These are phyloP conservation scores for Sogatella furcifera DNA, from an alignment of 1,140 invertebrate species.

Conservation along the genomic window DNA sequence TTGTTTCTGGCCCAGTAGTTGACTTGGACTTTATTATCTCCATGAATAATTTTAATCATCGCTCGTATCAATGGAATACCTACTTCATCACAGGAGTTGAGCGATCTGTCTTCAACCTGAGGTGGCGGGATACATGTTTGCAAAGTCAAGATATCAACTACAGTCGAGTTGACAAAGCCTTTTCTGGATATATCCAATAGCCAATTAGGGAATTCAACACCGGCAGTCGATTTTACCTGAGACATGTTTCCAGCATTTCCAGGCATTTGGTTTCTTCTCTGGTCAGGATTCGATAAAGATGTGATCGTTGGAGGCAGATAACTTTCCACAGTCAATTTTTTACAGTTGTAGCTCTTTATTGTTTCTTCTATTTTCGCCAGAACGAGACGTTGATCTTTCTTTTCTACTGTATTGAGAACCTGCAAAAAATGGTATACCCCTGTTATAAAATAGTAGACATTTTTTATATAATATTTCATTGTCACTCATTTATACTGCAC, in stretches of 20 bases:
- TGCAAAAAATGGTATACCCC: constrained; percentile 16
- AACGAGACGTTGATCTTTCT: constrained; percentile 38
- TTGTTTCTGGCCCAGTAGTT: constrained; percentile 6
- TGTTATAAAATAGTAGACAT: no score
- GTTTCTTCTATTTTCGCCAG: constrained; percentile 44
- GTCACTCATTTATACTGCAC: no score
- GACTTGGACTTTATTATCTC: neutral
- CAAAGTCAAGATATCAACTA: constrained; percentile 53
- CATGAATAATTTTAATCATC: constrained; percentile 49
- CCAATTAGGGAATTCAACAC: constrained; percentile 43
- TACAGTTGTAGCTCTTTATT: constrained; percentile 47
- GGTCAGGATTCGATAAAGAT: constrained; percentile 25
- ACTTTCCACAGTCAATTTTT: constrained; percentile 27
- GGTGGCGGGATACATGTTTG: constrained; percentile 52
- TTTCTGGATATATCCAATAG: constrained; percentile 47
- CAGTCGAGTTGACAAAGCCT: constrained; percentile 44
- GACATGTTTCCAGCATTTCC: constrained; percentile 8
- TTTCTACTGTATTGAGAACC: constrained; percentile 47
- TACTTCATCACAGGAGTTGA: constrained; percentile 45
- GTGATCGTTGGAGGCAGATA: constrained; percentile 5
- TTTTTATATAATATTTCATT: no score
- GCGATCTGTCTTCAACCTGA: constrained; percentile 58
- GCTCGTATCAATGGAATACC: constrained; percentile 50
- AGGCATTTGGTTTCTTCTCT: neutral
- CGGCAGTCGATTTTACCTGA: no score